Evolutionary conservation across 2,888 invertebrate species (phyloP).

Genomic region (Biston betularia): DNA sequence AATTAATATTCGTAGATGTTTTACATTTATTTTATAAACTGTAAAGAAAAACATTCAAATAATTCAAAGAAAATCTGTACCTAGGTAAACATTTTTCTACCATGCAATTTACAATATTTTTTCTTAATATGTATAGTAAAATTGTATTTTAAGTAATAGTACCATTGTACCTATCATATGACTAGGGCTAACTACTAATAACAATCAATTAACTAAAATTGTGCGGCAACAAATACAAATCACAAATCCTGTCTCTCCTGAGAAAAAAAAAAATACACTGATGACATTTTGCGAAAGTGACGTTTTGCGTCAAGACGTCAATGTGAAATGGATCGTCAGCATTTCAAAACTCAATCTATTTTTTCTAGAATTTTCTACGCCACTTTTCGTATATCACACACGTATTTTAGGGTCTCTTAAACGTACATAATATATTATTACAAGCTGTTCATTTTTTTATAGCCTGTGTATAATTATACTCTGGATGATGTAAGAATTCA

Average conservation of each 20-base stretch:
- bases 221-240: constrained; percentile 7
- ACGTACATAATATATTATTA: no score
- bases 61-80: not conserved
- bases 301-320: no score
- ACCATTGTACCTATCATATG: constrained; percentile 28
- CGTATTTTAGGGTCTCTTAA: no score
- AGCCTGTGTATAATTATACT: no score
- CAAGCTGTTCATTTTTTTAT: no score
- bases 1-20: not conserved
- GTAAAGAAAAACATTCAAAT: not conserved
- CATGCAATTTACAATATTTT: constrained; percentile 2
- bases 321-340: no score
- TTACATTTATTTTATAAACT: not conserved
- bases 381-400: no score
- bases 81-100: not conserved
- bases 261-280: no score
- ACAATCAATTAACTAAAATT: constrained; percentile 4
- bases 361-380: no score
- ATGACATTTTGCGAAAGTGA: no score
- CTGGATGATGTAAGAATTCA: no score
- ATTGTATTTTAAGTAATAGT: constrained; percentile 12
- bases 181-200: constrained; percentile 35
- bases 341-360: no score
- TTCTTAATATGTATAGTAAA: not conserved
- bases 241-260: not conserved